Base-by-base conservation (phyloP, 2,888 invertebrate species). In the Euphydryas editha region DNA sequence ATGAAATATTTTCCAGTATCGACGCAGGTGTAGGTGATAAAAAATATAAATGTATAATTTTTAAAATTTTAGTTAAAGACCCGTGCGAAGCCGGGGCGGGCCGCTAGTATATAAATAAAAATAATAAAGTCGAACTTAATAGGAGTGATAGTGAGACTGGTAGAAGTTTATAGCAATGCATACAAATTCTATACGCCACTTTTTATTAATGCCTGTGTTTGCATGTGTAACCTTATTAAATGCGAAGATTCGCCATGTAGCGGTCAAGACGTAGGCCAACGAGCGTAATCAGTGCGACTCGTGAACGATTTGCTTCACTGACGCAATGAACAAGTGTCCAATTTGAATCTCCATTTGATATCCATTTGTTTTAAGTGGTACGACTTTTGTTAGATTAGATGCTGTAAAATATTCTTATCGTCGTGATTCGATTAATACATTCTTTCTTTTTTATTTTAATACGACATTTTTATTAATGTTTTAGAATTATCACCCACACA, bases 271-370 rank as follows among this genome's bases (percentile, higher is more conserved):
- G 73, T 76, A 78, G 77, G 81, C 75, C 82, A 90, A 88, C 88
- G 85, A 89, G 78, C 78, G 78, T 85, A 89, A 90, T 90, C 88
- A 87, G 82, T 81, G 81, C 76, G 76, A 78, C 81, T 84, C 84
- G 82, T 83, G 83, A 87, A 80, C 82, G 82, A 76, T 83, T 81
- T 75, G 84, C 84, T 83, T 80, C 44, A 82, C 87, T 92, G 91
- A 91, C 90, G 91, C 88, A 90, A 90, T 81, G 77, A 72, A 76
- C 88, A 82, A 85, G 87, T 87, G 89, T 86, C 85, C 90, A 90
- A 91, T 90, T 89, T 90, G 90, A 88, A 85, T 85, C 88, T 85
- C 83, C 81, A 82, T 81, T 84, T 78, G 77, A 85, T 85, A 87
- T 85, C 83, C 81, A 82, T 81, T 84, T 78, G 77, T 80, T 78